Evolutionary conservation across 2,888 invertebrate species (phyloP), one percentile per base, ranked within the genome.

Genomic region (Nomada flava): DNA sequence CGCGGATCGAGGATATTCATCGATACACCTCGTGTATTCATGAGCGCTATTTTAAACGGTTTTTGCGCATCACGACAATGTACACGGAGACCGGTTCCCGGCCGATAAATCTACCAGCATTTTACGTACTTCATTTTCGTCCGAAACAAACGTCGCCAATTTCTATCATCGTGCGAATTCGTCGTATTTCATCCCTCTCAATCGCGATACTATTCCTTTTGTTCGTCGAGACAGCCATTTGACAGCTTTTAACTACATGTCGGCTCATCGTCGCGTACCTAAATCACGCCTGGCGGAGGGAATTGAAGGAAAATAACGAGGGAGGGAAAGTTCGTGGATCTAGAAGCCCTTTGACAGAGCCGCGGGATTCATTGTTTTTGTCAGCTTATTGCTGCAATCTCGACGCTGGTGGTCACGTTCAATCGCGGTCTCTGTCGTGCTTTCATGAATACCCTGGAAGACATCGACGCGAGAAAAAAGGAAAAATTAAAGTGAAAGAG

Each of bases 301-400:
- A n/a, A 53, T 50, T 42, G 44, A 18, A 69, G 20, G 70, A 9
- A n/a, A 47, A 72, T n/a, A 13, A 15, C n/a, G 18, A n/a, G 15
- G 5, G 63, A 26, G 13, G 11, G 52, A 3, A n/a, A 26, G 13
- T 23, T 23, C 15, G 26, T 2, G 26, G 23, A 18, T 44, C 20
- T 15, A 5, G 18, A 4, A 20, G 11, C 15, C 29, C 71, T 70
- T 59, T 71, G 55, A 75, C 55, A 20, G 26, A 1, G 36, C 23
- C 18, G 5, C n/a, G 13, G 5, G 53, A 78, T 23, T 64, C 52
- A 5, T 76, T 63, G 62, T 71, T 71, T 55, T 62, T 13, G 50
- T 29, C 44, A 18, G 62, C 62, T 77, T 63, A 71, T 76, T 50
- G 57, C 47, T 1, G 26, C 29, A 23, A 64, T 77, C 55, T 67